These are phyloP conservation scores for Galbula dea DNA, from an alignment of 2,113 vertebrate genomes.

Conservation along the genomic window DNA sequence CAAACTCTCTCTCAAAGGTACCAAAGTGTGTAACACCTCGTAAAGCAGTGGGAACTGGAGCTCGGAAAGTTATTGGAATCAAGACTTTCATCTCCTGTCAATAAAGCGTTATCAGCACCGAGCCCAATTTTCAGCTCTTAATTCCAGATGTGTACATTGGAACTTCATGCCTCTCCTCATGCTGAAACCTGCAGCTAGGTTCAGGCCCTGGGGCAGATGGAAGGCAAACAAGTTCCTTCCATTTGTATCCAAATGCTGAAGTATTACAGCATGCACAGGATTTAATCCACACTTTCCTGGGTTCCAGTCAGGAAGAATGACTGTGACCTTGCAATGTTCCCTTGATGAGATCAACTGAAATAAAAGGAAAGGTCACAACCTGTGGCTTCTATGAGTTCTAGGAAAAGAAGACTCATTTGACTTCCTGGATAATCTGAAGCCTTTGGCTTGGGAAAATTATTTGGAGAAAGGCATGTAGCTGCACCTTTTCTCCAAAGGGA, in stretches of 20 bases:
- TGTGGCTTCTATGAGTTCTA: background rate
- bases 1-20: constrained; percentile 61
- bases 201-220: background rate
- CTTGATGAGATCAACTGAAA: background rate
- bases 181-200: background rate
- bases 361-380: background rate
- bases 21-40: constrained; percentile 71
- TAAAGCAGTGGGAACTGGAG: constrained; percentile 68
- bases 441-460: background rate
- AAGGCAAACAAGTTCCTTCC: background rate
- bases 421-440: background rate
- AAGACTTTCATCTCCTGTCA: constrained; percentile 77
- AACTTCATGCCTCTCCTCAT: constrained; percentile 31
- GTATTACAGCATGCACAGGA: background rate
- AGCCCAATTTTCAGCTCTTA: constrained; percentile 54
- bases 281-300: background rate
- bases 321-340: background rate
- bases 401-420: background rate
- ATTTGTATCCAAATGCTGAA: background rate
- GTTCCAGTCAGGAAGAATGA: background rate
- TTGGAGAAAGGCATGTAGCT: background rate
- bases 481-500: background rate
- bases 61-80: constrained; percentile 60
- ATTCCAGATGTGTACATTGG: constrained; percentile 65
- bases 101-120: constrained; percentile 67